Percentiles rank a stretch among this genome's conserved stretches.
Evolutionary conservation across 2,113 vertebrate genomes (phyloP).

Genomic region (Anhinga anhinga): DNA sequence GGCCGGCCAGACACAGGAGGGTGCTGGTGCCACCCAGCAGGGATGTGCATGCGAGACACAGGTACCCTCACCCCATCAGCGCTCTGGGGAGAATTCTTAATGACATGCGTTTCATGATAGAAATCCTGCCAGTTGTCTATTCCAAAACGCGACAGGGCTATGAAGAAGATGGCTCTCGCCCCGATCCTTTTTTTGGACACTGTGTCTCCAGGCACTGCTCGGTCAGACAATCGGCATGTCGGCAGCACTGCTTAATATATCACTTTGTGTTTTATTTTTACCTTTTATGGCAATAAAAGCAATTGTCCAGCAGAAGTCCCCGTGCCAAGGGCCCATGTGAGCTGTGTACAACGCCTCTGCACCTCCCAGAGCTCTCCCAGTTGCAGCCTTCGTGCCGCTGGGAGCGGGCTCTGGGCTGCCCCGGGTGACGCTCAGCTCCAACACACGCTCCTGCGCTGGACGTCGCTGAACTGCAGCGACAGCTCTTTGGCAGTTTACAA

Average conservation of each 20-base stretch:
- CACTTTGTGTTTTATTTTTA: not conserved
- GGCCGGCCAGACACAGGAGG: rapidly evolving
- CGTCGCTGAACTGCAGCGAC: rapidly evolving
- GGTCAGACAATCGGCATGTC: not conserved
- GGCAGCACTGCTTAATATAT: not conserved
- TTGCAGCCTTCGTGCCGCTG: not conserved
- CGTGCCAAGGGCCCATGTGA: not conserved
- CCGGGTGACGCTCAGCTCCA: not conserved
- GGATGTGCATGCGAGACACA: not conserved
- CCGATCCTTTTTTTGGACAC: not conserved
- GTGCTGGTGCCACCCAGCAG: not conserved
- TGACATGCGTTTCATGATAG: not conserved
- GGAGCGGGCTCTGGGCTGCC: not conserved
- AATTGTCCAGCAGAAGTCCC: not conserved
- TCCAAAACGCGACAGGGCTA: not conserved
- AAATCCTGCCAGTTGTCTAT: not conserved
- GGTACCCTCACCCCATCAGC: too few species aligned
- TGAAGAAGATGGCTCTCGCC: not conserved
- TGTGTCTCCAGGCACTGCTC: not conserved
- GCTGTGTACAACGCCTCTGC: rapidly evolving
- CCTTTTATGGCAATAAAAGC: not conserved
- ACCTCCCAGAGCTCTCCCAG: rapidly evolving
- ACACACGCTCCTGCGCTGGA: rapidly evolving
- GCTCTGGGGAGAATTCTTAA: not conserved
- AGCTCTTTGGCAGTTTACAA: not conserved